Percentiles rank a stretch among this genome's conserved stretches.
Evolutionary conservation across 2,888 invertebrate species (phyloP).

Genomic region (Thereva nobilitata): DNA sequence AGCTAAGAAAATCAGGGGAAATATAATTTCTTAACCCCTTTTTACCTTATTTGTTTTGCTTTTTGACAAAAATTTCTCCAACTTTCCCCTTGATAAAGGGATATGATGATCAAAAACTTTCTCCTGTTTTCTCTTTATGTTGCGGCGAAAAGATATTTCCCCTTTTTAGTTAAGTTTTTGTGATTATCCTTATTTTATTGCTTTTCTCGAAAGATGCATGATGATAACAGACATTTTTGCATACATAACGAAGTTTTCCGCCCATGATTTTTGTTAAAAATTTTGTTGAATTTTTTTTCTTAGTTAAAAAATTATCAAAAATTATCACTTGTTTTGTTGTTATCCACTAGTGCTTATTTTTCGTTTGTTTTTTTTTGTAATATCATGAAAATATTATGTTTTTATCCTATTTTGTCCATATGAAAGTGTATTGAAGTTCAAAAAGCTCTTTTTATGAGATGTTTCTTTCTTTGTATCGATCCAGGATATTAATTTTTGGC

Average conservation of each 20-base stretch:
- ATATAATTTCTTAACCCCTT: neutral
- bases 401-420: no score
- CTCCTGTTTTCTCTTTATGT: constrained; percentile 7
- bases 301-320: no score
- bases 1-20: constrained; percentile 16
- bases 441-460: no score
- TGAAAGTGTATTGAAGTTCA: no score
- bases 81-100: constrained; percentile 2
- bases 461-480: constrained; percentile 12
- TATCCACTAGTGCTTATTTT: constrained; percentile 15
- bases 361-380: no score
- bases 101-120: neutral
- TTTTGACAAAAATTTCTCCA: constrained; percentile 21
- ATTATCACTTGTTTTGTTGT: constrained; percentile 3
- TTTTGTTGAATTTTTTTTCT: no score
- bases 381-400: no score
- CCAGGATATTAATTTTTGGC: constrained; percentile 10
- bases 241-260: constrained; percentile 28
- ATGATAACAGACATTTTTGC: neutral
- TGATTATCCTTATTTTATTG: neutral
- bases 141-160: constrained; percentile 10
- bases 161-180: constrained; percentile 13
- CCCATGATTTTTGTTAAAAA: neutral
- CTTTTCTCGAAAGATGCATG: neutral
- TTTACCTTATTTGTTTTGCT: neutral